Conservation (phyloP, 2,888 invertebrate genomes). For the Pyrocoelia pectoralis region DNA sequence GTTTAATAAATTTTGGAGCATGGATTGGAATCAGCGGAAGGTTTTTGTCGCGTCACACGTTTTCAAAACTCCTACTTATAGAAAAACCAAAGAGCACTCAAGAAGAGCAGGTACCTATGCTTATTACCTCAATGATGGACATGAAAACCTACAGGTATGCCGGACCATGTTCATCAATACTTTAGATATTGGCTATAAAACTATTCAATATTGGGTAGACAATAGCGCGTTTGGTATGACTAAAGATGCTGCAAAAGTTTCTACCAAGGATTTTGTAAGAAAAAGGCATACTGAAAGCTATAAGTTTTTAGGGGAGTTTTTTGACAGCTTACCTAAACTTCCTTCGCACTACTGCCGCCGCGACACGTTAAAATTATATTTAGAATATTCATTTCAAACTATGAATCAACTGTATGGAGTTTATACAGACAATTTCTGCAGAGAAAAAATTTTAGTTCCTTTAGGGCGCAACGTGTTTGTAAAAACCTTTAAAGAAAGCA, state of each 20-base stretch:
- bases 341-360: constrained; percentile 26
- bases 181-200: constrained; percentile 12
- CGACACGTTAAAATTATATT: constrained; percentile 22
- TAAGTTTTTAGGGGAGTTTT: constrained; percentile 23
- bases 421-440: too few species aligned
- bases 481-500: constrained; percentile 14
- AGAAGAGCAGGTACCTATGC: not conserved
- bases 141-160: constrained; percentile 9
- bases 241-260: not conserved
- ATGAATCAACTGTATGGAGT: too few species aligned
- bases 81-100: not conserved
- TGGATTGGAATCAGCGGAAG: constrained; percentile 5
- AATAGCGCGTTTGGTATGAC: not conserved
- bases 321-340: constrained; percentile 33
- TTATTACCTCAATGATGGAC: constrained; percentile 19
- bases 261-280: not conserved
- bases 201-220: constrained; percentile 12
- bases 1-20: not conserved
- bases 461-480: not conserved
- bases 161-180: constrained; percentile 14
- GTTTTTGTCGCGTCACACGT: constrained; percentile 1
- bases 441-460: not conserved
- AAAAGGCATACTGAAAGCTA: not conserved
- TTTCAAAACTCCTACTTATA: constrained; percentile 2
- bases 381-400: too few species aligned